Conservation (phyloP, 2,888 invertebrate species). For the Aspidiotus rigidus region DNA sequence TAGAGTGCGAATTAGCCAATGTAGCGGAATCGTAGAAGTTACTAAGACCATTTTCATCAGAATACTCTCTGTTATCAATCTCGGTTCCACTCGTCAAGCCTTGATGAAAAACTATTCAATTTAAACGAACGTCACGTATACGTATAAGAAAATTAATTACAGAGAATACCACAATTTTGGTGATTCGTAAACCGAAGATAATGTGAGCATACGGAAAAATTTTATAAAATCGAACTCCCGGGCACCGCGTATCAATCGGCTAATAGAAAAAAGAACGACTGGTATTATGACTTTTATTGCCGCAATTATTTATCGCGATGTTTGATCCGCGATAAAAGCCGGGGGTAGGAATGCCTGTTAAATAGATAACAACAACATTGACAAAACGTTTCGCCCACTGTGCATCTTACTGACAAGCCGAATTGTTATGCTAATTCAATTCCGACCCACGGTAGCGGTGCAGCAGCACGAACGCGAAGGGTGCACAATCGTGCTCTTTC, state of each 20-base stretch:
- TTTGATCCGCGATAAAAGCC: background rate
- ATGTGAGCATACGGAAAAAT: no score
- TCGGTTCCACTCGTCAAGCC: no score
- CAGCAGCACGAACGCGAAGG: slow-evolving; percentile 9
- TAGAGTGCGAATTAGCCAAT: no score
- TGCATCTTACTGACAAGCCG: background rate
- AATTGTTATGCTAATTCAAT: slow-evolving; percentile 37
- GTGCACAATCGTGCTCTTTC: slow-evolving; percentile 17
- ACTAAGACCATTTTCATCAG: no score
- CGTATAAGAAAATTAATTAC: no score
- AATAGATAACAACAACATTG: slow-evolving; percentile 37
- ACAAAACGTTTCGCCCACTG: slow-evolving; percentile 34
- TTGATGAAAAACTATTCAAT: no score
- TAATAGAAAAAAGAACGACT: slow-evolving; percentile 3
- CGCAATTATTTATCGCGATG: slow-evolving; percentile 23
- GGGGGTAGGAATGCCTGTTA: slow-evolving; percentile 30
- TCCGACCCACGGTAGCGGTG: slow-evolving; percentile 31
- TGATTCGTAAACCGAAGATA: no score
- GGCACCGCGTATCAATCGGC: background rate
- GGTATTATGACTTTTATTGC: slow-evolving; percentile 29
- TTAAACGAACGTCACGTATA: no score
- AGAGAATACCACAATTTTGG: no score
- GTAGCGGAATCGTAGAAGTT: no score
- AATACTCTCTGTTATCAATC: no score
- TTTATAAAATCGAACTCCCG: no score